phyloP scores from a whole-genome alignment of 2,888 invertebrate species.

The Bombyx huttoni region DNA sequence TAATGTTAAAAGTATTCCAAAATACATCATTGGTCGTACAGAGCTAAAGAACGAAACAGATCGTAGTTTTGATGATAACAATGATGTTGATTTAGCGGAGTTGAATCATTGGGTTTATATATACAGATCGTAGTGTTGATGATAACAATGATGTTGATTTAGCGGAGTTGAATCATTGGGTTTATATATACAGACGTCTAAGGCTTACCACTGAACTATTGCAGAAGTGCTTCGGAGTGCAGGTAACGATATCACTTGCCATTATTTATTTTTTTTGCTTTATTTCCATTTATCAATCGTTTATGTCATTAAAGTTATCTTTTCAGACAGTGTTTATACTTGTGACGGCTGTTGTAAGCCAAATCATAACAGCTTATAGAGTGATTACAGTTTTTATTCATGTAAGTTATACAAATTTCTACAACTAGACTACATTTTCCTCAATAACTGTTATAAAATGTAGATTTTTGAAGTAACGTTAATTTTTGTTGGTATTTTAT shows the following conservation, averaged over 20 bases:
- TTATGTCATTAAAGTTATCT: neutral
- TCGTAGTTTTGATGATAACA: neutral
- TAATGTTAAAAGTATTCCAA: neutral
- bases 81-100: neutral
- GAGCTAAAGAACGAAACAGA: neutral
- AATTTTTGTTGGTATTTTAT: no score
- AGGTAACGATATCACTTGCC: neutral
- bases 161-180: neutral
- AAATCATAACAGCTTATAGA: neutral
- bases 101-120: neutral
- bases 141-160: neutral
- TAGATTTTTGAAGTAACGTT: no score
- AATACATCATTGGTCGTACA: neutral
- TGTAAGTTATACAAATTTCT: neutral
- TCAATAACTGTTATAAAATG: no score
- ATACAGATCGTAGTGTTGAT: neutral
- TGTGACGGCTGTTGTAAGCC: neutral
- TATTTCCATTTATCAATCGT: neutral
- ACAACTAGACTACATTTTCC: no score
- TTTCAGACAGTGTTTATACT: conserved; percentile 1
- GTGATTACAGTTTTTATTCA: neutral
- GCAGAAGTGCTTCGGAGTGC: neutral
- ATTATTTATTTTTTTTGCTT: neutral
- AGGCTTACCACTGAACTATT: neutral
- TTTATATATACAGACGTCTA: neutral